A percentile compares a stretch with the other conserved stretches of the same genome.
Conservation (phyloP, 2,113 vertebrate genomes). For the Pygoscelis antarcticus region DNA sequence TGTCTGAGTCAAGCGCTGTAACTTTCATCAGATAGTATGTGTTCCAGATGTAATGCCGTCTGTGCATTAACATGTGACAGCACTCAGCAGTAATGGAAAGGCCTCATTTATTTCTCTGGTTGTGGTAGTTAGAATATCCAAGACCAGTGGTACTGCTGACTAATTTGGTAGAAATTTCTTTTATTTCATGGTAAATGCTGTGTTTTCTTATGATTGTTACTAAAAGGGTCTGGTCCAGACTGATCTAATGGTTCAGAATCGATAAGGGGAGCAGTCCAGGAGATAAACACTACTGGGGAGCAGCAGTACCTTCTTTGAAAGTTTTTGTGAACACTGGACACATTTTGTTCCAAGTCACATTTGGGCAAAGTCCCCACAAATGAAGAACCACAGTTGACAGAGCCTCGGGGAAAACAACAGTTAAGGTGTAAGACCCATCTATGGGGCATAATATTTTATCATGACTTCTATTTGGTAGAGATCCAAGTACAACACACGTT, state of each 20-base stretch:
- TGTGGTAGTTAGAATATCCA: background rate
- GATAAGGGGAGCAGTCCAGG: constrained; percentile 73
- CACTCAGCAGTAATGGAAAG: background rate
- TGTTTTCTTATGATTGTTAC: background rate
- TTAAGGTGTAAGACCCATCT: background rate
- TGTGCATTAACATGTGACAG: background rate
- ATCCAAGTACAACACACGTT: background rate
- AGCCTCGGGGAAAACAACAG: background rate
- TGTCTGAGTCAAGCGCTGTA: background rate
- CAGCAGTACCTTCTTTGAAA: constrained; percentile 75
- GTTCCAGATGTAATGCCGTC: background rate
- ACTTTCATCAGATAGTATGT: background rate
- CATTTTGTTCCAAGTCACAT: constrained; percentile 79
- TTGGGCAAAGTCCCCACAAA: constrained; percentile 78
- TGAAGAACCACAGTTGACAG: background rate
- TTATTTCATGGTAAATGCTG: background rate
- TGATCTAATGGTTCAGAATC: constrained; percentile 75
- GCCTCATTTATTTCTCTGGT: background rate
- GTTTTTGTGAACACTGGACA: constrained; percentile 76
- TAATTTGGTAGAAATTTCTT: background rate
- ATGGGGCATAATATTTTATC: constrained; percentile 2
- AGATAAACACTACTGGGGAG: constrained; percentile 72
- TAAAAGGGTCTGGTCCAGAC: background rate
- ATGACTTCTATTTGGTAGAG: background rate
- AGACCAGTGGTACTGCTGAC: background rate